Evolutionary conservation across 1,140 invertebrate genomes (phyloP), one percentile per base, ranked within the genome.

Genomic region (Glomeris maerens): DNA sequence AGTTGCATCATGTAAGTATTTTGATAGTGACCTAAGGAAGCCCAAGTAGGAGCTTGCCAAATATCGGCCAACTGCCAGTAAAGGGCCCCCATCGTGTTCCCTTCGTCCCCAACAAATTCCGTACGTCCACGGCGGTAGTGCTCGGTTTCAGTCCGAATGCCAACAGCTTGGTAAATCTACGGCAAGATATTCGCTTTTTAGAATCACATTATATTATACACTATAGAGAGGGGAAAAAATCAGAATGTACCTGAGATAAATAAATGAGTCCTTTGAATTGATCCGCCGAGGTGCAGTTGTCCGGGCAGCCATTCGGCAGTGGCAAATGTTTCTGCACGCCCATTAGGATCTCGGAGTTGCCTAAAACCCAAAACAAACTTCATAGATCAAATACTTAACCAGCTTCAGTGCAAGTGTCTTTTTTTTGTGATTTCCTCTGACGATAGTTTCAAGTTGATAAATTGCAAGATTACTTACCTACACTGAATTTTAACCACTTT

Each of bases 1-100:
- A n/a, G n/a, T n/a, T n/a, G n/a, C n/a, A n/a, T 29, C 4, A 22
- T 21, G 17, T 3, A 42, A 21, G 23, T 21, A 42, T 42, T 21
- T 5, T 10, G 27, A 17, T 13, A 25, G 56, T 68, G 66, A 80
- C 84, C 86, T 55, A 96, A 85, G 14, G 87, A 79, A 26, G 90
- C 83, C 95, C 95, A 98, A 2, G 91, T 88, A 0, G 94, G 90
- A 7, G 88, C 92, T 62, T 87, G 84, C 95, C 95, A 98, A 21
- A 98, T 85, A 67, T 98, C 94, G 69, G 98, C 98, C 1, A 98
- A 66, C 65, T 98, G 95, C 96, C 96, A 99, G 70, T 97, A 98
- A 31, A 99, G 72, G 14, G 93, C 91, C 14, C 95, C 95, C 87
- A 95, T 97, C 77, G 84, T 90, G 7, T 71, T 66, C 36, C 88